These are phyloP conservation scores for Nicator chloris DNA, from an alignment of 2,113 vertebrate species.

Conservation along the genomic window DNA sequence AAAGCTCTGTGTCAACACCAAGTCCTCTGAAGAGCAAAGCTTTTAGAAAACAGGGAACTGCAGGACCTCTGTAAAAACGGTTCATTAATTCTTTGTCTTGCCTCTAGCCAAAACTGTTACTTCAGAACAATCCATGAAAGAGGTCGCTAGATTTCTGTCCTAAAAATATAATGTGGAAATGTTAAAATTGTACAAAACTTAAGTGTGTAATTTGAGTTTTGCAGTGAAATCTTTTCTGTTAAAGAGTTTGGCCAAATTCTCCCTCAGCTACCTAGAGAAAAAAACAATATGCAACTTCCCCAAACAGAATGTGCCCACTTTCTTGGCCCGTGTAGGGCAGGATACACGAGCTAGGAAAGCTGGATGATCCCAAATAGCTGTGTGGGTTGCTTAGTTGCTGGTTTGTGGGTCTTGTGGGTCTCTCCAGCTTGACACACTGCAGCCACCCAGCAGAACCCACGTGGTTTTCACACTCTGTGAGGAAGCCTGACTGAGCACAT, in stretches of 20 bases:
- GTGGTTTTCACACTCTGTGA: background rate
- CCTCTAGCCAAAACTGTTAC: background rate
- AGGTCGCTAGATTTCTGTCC: background rate
- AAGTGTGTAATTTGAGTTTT: background rate
- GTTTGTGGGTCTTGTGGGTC: background rate
- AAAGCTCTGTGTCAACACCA: conserved; percentile 50
- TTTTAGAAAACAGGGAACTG: conserved; percentile 71
- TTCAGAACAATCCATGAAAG: background rate
- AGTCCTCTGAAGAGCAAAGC: conserved; percentile 68
- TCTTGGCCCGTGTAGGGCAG: background rate
- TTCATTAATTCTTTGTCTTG: conserved; percentile 68
- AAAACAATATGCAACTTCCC: background rate
- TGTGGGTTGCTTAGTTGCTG: background rate
- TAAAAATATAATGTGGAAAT: background rate
- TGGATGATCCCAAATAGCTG: background rate
- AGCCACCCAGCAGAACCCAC: background rate
- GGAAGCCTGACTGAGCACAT: background rate
- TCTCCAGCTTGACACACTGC: background rate
- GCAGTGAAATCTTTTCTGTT: background rate
- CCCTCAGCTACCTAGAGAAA: background rate
- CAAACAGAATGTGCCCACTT: background rate
- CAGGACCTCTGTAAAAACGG: conserved; percentile 48
- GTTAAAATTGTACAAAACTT: background rate
- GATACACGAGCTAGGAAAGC: background rate
- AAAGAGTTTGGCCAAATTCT: background rate